phyloP scores from a whole-genome alignment of 2,797 vertebrate species.

The Buceros bicornis region DNA sequence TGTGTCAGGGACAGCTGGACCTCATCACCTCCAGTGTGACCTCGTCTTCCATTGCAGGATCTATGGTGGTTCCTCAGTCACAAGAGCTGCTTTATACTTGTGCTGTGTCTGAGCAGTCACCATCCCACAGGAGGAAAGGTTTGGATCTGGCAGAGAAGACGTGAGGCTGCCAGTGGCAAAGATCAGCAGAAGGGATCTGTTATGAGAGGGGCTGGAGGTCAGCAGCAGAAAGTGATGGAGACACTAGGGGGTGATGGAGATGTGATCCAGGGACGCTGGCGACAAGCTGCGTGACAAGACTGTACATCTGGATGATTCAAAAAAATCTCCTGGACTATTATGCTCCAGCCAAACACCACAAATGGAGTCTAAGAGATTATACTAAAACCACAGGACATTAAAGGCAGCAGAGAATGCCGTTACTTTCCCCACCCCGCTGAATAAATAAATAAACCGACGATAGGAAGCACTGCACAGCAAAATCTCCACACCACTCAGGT shows the following conservation, averaged over 20 bases:
- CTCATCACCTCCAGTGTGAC: no score
- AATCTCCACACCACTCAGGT: no score
- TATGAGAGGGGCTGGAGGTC: not conserved
- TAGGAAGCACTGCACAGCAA: no score
- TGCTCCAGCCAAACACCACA: not conserved
- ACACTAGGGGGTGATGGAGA: not conserved
- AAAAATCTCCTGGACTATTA: not conserved
- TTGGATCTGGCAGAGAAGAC: not conserved
- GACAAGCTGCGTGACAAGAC: not conserved
- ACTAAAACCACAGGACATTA: not conserved
- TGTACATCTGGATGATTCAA: not conserved
- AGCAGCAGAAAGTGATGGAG: not conserved
- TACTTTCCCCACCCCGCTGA: not conserved
- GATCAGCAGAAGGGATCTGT: not conserved
- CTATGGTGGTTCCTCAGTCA: accelerated
- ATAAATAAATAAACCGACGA: not conserved
- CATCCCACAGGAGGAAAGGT: accelerated
- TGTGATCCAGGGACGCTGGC: not conserved
- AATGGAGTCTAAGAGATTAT: not conserved
- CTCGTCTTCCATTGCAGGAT: not conserved
- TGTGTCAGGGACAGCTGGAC: not conserved
- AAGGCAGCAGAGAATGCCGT: not conserved
- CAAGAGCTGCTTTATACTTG: accelerated
- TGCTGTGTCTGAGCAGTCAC: not conserved
- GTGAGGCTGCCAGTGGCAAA: not conserved